These are phyloP conservation scores for Turritopsis dohrnii DNA, from an alignment of 30 jellyfish, hydroid and myxozoan genomes.

Conservation along the genomic window DNA sequence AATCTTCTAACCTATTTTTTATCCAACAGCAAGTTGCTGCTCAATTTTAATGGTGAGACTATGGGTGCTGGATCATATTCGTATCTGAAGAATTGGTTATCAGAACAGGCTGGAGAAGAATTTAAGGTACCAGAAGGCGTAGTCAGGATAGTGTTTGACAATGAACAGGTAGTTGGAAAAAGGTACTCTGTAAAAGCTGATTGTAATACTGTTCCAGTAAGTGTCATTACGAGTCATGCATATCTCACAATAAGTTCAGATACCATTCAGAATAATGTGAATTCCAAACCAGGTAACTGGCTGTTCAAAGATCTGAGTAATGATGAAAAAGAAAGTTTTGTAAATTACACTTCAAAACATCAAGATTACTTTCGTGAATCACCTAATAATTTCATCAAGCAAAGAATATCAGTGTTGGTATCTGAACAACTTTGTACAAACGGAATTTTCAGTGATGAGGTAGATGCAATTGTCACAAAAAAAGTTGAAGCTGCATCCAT, in stretches of 20 bases:
- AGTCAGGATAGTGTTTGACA: conserved; percentile 27
- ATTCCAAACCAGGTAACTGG: conserved; percentile 24
- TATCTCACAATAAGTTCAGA: not conserved
- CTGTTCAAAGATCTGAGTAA: not conserved
- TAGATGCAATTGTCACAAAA: not conserved
- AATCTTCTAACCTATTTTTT: not conserved
- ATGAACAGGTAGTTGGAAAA: conserved; percentile 44
- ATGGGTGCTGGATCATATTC: conserved; percentile 37
- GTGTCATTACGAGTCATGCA: conserved; percentile 39
- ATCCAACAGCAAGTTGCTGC: conserved; percentile 8
- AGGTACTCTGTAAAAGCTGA: conserved; percentile 26
- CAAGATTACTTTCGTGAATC: not conserved
- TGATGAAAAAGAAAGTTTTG: not conserved
- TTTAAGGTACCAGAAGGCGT: conserved; percentile 18
- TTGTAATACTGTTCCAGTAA: conserved; percentile 23
- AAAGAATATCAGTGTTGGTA: conserved; percentile 1
- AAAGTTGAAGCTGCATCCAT: not conserved
- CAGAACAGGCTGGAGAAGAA: conserved; percentile 5
- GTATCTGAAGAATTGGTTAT: conserved; percentile 20
- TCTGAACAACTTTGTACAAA: not conserved
- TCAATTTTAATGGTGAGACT: conserved; percentile 8
- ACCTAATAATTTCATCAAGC: conserved; percentile 7
- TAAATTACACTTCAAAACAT: not conserved
- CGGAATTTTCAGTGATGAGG: not conserved
- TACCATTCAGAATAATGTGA: not conserved